These are phyloP conservation scores for Notothenia coriiceps DNA, from an alignment of 2,113 vertebrate genomes.

Conservation along the genomic window DNA sequence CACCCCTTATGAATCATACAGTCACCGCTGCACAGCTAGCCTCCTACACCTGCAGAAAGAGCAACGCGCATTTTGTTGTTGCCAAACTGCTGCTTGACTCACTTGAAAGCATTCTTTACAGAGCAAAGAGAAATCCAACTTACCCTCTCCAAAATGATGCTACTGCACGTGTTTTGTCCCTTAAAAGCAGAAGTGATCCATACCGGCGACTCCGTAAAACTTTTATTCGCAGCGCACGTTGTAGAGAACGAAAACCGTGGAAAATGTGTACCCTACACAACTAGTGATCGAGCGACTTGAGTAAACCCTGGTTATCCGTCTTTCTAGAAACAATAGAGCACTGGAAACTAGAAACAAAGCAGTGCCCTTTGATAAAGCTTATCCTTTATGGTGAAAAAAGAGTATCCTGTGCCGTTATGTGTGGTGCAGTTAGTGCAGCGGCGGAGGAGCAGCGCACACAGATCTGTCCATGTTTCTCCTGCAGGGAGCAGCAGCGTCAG, in stretches of 20 bases:
- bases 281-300: conserved; percentile 39
- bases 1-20: conserved; percentile 32
- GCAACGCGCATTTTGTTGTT: conserved; percentile 15
- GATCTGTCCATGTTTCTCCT: conserved; percentile 85
- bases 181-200: conserved; percentile 81
- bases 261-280: conserved; percentile 25
- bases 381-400: conserved; percentile 79
- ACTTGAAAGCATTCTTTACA: neutral
- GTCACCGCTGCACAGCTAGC: conserved; percentile 4
- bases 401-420: conserved; percentile 83
- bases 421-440: conserved; percentile 83
- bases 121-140: conserved; percentile 51
- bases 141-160: conserved; percentile 71
- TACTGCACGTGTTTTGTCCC: conserved; percentile 30
- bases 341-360: conserved; percentile 68
- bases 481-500: conserved; percentile 82
- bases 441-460: conserved; percentile 86
- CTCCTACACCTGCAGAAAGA: conserved; percentile 16
- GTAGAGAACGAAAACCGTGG: conserved; percentile 18
- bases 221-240: conserved; percentile 81
- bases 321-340: conserved; percentile 59
- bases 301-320: conserved; percentile 48
- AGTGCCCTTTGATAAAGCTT: conserved; percentile 72
- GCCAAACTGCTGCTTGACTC: conserved; percentile 31
- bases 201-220: conserved; percentile 84